phyloP scores from a whole-genome alignment of 2,113 vertebrate species.

The Rhynchomys soricoides region DNA sequence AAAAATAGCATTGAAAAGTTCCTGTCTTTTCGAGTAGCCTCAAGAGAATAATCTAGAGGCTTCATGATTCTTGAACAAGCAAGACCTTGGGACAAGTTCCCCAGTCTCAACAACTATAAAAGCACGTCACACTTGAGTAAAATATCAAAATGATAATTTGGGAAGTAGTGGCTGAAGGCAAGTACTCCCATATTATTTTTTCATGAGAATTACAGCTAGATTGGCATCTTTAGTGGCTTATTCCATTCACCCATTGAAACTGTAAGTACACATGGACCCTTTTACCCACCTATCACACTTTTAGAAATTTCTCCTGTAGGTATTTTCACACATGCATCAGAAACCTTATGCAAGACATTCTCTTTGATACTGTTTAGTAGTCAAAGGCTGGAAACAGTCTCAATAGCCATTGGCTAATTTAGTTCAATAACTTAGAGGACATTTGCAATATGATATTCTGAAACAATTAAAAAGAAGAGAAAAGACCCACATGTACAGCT shows the following conservation, averaged over 20 bases:
- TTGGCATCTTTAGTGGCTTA: background rate
- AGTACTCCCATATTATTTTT: background rate
- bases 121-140: background rate
- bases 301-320: slow-evolving; percentile 6
- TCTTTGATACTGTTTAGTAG: background rate
- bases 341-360: background rate
- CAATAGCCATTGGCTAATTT: background rate
- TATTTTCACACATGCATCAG: background rate
- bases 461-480: background rate
- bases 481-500: background rate
- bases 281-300: background rate
- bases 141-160: slow-evolving; percentile 28
- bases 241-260: background rate
- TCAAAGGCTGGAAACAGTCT: background rate
- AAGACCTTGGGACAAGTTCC: background rate
- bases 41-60: background rate
- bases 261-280: background rate
- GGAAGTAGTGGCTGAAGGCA: background rate
- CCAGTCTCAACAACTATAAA: background rate
- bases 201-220: background rate
- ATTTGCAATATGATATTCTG: background rate
- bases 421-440: background rate
- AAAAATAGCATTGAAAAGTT: slow-evolving; percentile 11
- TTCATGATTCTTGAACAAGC: slow-evolving; percentile 19
- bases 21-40: background rate